Conservation (phyloP, 1,140 invertebrate genomes). For the Cylas formicarius region DNA sequence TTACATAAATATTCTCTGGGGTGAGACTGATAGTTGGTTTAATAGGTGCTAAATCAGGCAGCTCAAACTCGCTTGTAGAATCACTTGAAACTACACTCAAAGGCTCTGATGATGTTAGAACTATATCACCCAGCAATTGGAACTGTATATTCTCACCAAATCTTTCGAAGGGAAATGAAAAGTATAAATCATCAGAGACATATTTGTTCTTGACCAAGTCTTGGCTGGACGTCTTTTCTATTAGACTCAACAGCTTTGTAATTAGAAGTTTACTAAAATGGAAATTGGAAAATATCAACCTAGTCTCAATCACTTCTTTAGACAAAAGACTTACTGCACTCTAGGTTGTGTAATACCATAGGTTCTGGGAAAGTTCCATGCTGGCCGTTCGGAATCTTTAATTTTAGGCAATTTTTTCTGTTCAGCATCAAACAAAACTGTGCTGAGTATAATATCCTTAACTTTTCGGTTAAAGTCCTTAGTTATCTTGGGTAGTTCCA, state of each 20-base stretch:
- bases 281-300: neutral
- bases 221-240: slow-evolving; percentile 54
- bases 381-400: slow-evolving; percentile 59
- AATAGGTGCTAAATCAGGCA: slow-evolving; percentile 67
- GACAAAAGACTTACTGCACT: slow-evolving; percentile 56
- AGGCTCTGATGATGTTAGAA: slow-evolving; percentile 56
- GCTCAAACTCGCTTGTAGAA: slow-evolving; percentile 38
- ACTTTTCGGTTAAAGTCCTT: slow-evolving; percentile 49
- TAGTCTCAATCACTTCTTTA: neutral
- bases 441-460: slow-evolving; percentile 56
- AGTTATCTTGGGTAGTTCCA: slow-evolving; percentile 43
- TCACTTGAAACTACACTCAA: slow-evolving; percentile 47
- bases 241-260: slow-evolving; percentile 63
- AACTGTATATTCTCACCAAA: slow-evolving; percentile 58
- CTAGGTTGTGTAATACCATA: slow-evolving; percentile 64
- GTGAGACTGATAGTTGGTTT: slow-evolving; percentile 60
- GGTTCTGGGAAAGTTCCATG: slow-evolving; percentile 60
- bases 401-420: slow-evolving; percentile 67
- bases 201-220: slow-evolving; percentile 48
- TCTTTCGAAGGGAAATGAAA: slow-evolving; percentile 51
- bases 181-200: slow-evolving; percentile 50
- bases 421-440: slow-evolving; percentile 70
- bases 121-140: slow-evolving; percentile 52
- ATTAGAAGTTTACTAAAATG: slow-evolving; percentile 58
- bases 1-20: slow-evolving; percentile 56